Evolutionary conservation across 2,797 vertebrate genomes (phyloP).

Genomic region (Mormyrops attenuatus): DNA sequence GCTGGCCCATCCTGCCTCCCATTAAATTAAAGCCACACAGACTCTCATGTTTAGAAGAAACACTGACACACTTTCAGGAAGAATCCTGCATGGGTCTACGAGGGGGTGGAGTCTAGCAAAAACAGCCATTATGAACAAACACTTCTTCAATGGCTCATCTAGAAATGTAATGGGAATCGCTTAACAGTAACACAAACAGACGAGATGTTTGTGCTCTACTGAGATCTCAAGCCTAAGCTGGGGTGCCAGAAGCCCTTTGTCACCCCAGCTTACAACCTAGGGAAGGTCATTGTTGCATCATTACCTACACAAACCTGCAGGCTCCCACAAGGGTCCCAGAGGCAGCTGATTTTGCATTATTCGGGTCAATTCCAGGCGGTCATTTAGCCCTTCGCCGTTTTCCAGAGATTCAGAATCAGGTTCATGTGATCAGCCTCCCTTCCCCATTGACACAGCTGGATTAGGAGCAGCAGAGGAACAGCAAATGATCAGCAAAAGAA

Average conservation of each 20-base stretch:
- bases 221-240: background rate
- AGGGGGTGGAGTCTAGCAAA: background rate
- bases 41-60: background rate
- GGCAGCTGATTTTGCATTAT: background rate
- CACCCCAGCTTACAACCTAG: background rate
- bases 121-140: background rate
- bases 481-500: background rate
- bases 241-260: background rate
- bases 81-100: background rate
- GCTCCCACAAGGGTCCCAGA: background rate
- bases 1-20: background rate
- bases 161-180: background rate
- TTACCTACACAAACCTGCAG: background rate
- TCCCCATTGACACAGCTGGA: background rate
- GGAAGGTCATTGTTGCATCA: background rate
- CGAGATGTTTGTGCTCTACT: background rate
- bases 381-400: background rate
- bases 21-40: background rate
- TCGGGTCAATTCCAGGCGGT: background rate
- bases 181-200: background rate
- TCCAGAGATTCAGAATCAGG: background rate
- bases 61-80: background rate
- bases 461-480: background rate
- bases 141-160: background rate
- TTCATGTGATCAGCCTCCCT: background rate